Base-by-base conservation (phyloP, 2,113 vertebrate genomes). In the Scatophagus argus region DNA sequence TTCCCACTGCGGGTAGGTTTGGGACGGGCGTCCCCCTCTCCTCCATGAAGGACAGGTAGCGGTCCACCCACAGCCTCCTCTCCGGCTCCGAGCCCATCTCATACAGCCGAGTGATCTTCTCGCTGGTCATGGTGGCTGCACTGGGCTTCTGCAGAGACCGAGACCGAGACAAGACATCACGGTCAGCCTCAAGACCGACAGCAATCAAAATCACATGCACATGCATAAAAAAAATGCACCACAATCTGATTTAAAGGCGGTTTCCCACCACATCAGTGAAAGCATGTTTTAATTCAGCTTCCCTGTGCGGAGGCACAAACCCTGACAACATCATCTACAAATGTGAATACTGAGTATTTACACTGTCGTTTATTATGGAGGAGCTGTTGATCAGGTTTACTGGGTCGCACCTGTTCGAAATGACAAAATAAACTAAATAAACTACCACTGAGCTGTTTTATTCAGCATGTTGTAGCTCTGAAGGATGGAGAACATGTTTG, bases 31-130 rank as follows among this genome's bases (percentile, higher is more conserved):
- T 97, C 70, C 97, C 97, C 70, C 97, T 91, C 91, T 98, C 97
- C 23, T 98, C 97, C 97, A 99, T 99, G 93, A 98, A 98, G 0
- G 93, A 90, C 68, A 99, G 95, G 89, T 97, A 99, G 1, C 96
- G 95, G 87, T 98, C 97, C 0, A 97, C 96, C 97, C 97, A 99
- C 68, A 92, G 70, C 91, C 95, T 95, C 55, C 97, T 91, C 85
- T 98, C 97, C 0, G 96, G 96, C 88, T 99, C 97, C 0, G 72
- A 93, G 44, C 97, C 97, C 60, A 99, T 91, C 60, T 98, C 97
- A 2, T 98, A 99, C 63, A 99, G 94, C 72, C 95, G 95, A 0
- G 93, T 94, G 91, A 98, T 97, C 94, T 96, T 96, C 84, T 98
- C 97, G 47, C 92, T 95, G 6, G 96, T 97, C 89, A 96, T 95